These are phyloP conservation scores for Solenopsis fugax DNA, from an alignment of 1,140 invertebrate species.

Conservation along the genomic window DNA sequence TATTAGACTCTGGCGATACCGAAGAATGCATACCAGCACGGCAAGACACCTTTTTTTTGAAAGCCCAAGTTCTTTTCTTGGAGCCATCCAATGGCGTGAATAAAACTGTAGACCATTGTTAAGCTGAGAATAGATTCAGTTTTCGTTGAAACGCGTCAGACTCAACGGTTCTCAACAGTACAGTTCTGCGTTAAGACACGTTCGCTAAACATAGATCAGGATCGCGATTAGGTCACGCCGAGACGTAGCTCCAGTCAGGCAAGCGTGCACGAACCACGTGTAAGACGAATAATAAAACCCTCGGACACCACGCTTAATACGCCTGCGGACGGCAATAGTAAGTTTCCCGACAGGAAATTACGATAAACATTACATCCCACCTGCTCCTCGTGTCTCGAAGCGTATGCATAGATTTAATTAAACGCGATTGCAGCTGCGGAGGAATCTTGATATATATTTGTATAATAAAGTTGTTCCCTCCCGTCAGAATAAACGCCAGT, in stretches of 20 bases:
- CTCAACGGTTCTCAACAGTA: constrained; percentile 46
- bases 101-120: constrained; percentile 83
- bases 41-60: not conserved
- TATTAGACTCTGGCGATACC: not conserved
- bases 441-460: constrained; percentile 1
- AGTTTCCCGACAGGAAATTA: constrained; percentile 52
- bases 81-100: constrained; percentile 63
- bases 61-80: not conserved
- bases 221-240: constrained; percentile 37
- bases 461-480: not conserved
- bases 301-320: not conserved
- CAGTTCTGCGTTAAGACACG: constrained; percentile 52
- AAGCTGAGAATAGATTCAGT: constrained; percentile 82
- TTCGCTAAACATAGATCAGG: constrained; percentile 53
- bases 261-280: not conserved
- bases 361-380: constrained; percentile 45
- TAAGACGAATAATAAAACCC: constrained; percentile 33
- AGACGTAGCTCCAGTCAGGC: constrained; percentile 24
- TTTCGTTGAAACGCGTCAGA: constrained; percentile 53
- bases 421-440: not conserved
- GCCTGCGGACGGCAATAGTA: not conserved
- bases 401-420: constrained; percentile 60
- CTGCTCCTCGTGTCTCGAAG: constrained; percentile 1
- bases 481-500: not conserved
- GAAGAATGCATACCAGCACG: not conserved